Base-by-base conservation (phyloP, 1,140 invertebrate genomes). In the Drosophila miranda region DNA sequence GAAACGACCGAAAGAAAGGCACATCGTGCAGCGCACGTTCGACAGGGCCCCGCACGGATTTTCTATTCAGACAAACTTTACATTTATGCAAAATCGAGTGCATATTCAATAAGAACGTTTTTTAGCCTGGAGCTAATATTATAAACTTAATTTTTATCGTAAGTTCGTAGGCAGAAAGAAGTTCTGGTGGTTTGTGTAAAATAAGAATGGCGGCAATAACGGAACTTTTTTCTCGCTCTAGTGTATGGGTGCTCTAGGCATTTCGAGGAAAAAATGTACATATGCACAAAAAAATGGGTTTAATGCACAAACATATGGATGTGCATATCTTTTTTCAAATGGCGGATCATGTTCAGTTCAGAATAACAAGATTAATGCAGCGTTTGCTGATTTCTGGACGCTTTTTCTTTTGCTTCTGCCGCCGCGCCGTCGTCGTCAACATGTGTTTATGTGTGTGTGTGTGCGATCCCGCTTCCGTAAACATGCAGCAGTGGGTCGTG, bases 61-160 rank as follows among this genome's bases (percentile, higher is more conserved):
- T 9, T 13, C 9, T 38, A 9, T 11, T 13, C 13, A 13, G 4
- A 38, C 11, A 46, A 8, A 11, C 16, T 2, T 9, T 21, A 16
- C 11, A 46, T 46, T 46, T 46, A 46, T 46, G 45, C 45, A 46
- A 11, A 11, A 9, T 16, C 8, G 13, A 46, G 45, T 46, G 45
- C 45, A 46, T 46, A 46, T 46, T 13, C 5, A 19, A 11, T 21
- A 11, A 11, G 9, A 38, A 13, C 11, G 11, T 38, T 38, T 2
- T 38, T 38, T 13, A 38, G 34, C 34, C 34, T 13, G 34, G 34
- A 13, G 34, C 34, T 38, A 13, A 38, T 13, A 38, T 13, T 2
- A 13, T 13, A 1, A 13, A 38, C 11, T 46, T 6, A 46, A 16
- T 4, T 46, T 7, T 46, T 46, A 11, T 5, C 9, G 45, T 46